Evolutionary conservation across 30 jellyfish, hydroid and myxozoan genomes (phyloP).

Genomic region (Pelagia noctiluca): DNA sequence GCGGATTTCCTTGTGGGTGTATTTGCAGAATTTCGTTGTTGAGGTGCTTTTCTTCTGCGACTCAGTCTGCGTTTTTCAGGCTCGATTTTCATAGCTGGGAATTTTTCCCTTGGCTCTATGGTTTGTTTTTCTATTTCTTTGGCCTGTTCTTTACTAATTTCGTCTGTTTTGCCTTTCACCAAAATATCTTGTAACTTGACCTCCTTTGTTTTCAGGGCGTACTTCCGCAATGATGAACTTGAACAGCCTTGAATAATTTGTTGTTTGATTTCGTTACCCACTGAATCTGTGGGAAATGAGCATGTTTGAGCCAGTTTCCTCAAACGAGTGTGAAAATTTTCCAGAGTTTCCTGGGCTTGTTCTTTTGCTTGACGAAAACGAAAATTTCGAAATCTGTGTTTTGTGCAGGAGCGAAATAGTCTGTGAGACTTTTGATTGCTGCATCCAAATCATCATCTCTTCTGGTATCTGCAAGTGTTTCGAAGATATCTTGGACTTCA

Average conservation of each 20-base stretch:
- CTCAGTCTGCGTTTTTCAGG: conserved; percentile 8
- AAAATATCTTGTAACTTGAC: conserved; percentile 36
- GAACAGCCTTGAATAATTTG: conserved; percentile 11
- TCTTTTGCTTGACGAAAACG: conserved; percentile 35
- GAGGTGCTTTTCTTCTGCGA: conserved; percentile 8
- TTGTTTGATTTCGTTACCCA: conserved; percentile 1
- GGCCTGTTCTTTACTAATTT: conserved; percentile 11
- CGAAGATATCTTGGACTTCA: conserved; percentile 10
- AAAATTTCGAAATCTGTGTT: conserved; percentile 24
- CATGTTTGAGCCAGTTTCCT: conserved; percentile 24
- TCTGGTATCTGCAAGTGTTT: conserved; percentile 1
- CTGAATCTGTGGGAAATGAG: background rate
- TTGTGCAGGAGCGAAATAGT: conserved; percentile 28
- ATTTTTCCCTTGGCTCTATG: background rate
- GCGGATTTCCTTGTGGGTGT: background rate
- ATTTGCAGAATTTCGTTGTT: background rate
- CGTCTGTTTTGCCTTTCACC: conserved; percentile 34
- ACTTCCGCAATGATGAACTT: conserved; percentile 5
- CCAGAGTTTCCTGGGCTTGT: conserved; percentile 27
- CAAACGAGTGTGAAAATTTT: conserved; percentile 4
- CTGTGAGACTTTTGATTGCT: conserved; percentile 10
- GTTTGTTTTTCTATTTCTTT: background rate
- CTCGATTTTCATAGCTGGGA: conserved; percentile 25
- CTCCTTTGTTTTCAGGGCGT: conserved; percentile 16
- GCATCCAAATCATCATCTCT: conserved; percentile 16